Evolutionary conservation across 2,113 vertebrate genomes (phyloP).

Genomic region (Corythornis madagascariensis): DNA sequence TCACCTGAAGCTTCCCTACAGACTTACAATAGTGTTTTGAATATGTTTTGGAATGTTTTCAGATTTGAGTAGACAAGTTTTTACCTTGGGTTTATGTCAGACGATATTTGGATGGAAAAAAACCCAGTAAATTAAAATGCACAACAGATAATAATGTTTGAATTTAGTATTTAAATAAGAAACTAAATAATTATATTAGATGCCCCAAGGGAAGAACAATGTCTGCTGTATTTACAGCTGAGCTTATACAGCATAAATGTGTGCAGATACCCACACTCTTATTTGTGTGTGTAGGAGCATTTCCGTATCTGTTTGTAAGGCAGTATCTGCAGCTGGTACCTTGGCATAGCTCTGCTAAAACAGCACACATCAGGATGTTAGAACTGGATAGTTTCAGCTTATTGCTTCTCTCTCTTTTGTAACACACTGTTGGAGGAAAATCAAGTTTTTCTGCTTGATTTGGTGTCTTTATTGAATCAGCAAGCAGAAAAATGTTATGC

Average conservation of each 20-base stretch:
- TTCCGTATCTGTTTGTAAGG: neutral
- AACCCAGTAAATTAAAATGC: neutral
- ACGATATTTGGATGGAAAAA: neutral
- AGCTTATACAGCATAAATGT: neutral
- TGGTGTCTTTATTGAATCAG: neutral
- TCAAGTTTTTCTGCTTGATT: neutral
- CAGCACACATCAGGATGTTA: neutral
- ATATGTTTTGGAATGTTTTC: neutral
- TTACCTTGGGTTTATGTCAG: neutral
- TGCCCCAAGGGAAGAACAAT: neutral
- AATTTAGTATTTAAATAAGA: neutral
- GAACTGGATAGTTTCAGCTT: neutral
- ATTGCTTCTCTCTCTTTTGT: neutral
- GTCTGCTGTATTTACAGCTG: neutral
- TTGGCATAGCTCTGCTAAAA: neutral
- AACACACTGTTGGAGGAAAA: neutral
- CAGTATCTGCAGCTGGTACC: neutral
- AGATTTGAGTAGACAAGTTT: neutral
- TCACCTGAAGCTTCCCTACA: neutral
- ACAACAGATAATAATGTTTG: neutral
- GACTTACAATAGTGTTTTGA: neutral
- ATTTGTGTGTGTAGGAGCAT: neutral
- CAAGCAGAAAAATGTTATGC: neutral
- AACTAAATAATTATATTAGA: neutral
- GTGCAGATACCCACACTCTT: neutral